Evolutionary conservation across 2,113 vertebrate genomes (phyloP), one percentile per base, ranked within the genome.

Genomic region (Alouatta palliata): DNA sequence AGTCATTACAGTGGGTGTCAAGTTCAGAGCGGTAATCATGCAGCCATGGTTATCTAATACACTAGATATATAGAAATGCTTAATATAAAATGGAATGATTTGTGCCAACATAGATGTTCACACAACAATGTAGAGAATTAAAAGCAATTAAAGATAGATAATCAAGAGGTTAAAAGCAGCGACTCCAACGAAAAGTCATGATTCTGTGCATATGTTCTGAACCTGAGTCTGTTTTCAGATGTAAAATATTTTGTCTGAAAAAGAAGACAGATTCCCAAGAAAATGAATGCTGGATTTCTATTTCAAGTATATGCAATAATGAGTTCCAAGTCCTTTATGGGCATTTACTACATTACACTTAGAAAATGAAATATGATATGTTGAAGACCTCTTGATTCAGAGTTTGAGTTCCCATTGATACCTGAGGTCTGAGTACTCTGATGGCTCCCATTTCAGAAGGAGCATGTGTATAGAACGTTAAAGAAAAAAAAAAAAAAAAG

Each of bases 401-500:
- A 27, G 23, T 27, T 1, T 75, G 16, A 30, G 1, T 64, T 84
- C 35, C 30, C 16, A 64, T 9, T 21, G 7, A 84, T 45, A 75
- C 3, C 23, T 9, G 9, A 0, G 3, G 6, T 16, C 47, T 2
- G 16, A 61, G 7, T 10, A 47, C 37, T n/a, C 68, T 49, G 1
- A 11, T 37, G 66, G 13, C 3, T 17, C 13, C 30, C 45, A 37
- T 20, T 54, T 58, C 13, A 68, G 66, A n/a, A 68, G 66, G 7
- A 68, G 16, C 66, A 35, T n/a, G 43, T 17, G 6, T 4, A 40
- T 3, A 30, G 14, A 61, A 3, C 25, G 2, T 81, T 2, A 23
- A 54, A 91, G 16, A 35, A 66, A 14, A 68, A 64, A 14, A n/a
- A n/a, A n/a, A n/a, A 0, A 14, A 12, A 13, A 64, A 64, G 61